Evolutionary conservation across 2,113 vertebrate species (phyloP), one percentile per base, ranked within the genome.

Genomic region (Pachycephala philippinensis): DNA sequence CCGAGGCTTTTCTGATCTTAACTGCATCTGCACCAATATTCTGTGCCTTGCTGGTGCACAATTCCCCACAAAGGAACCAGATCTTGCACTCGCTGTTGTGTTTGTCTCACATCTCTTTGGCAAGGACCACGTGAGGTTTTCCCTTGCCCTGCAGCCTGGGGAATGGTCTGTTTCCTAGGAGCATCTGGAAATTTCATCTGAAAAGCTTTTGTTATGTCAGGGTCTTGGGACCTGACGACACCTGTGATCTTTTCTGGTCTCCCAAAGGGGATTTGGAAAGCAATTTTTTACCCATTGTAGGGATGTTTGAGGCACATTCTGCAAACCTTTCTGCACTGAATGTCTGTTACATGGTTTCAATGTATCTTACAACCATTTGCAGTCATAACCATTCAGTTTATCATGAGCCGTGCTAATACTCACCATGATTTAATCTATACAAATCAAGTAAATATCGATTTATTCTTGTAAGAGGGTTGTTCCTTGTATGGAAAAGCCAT

Each of bases 71-170:
- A 54, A 72, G n/a, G 40, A 49, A 24, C 12, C 57, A 23, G 2
- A 8, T 44, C 75, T 60, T 45, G 6, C 15, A 31, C 24, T 82
- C 0, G 0, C 17, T 72, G 22, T 11, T 44, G 4, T 59, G 11
- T 69, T 93, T 80, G 39, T 87, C 27, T 91, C 40, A 24, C 69
- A 45, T 53, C 37, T 49, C 49, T 80, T 85, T 83, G 82, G 61
- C 78, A 85, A 30, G 61, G 28, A 39, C 50, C 31, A 2, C 45
- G 11, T 45, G 75, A 45, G n/a, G 15, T 65, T 95, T 91, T 83
- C 45, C 21, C 23, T 70, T 65, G 26, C 23, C 65, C 37, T 86
- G 52, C 14, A 65, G 79, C 61, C 71, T 66, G 63, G 39, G 31
- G 63, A 83, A 61, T 24, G 9, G 5, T 45, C 54, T 76, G 45